Evolutionary conservation across 2,888 invertebrate species (phyloP), one percentile per base, ranked within the genome.

Genomic region (Ennomos fuscantarius): DNA sequence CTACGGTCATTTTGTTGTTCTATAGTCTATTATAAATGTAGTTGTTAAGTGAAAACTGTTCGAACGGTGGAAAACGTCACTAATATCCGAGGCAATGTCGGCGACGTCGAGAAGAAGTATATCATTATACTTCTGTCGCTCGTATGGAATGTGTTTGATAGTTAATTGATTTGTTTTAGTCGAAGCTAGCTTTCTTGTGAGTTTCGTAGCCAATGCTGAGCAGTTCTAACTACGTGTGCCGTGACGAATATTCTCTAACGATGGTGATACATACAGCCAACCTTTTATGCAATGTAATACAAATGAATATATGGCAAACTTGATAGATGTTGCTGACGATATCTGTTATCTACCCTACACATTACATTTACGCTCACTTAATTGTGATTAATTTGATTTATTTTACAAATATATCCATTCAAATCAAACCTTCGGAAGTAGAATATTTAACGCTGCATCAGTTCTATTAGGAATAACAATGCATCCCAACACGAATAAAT

Each of bases 111-210:
- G 47, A 56, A 63, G 62, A 57, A 57, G 59, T n/a, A n/a, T n/a
- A n/a, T n/a, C n/a, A n/a, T n/a, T n/a, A 62, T 67, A 66, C 62
- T 62, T 59, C 57, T 55, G 54, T 54, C 35, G 49, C 53, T 53
- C 48, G 68, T 63, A 74, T 78, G 78, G 58, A 60, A 80, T 80
- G 82, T 66, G 68, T 79, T 24, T 74, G 76, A 79, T 75, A 83
- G 88, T 89, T 89, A 89, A 89, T 85, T 84, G 70, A 83, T 87
- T 86, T 86, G 85, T 87, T 87, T 80, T 84, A 87, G 87, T 87
- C 76, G 62, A 87, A 89, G 89, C 89, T 79, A 79, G 86, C 86
- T 79, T 76, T 83, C 66, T 78, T 78, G 86, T 88, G 77, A 88
- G 85, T 78, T 70, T 62, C 70, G 68, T 76, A 78, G 79, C 79